Conservation (phyloP, 2,797 vertebrate genomes). For the Calcarius lapponicus region DNA sequence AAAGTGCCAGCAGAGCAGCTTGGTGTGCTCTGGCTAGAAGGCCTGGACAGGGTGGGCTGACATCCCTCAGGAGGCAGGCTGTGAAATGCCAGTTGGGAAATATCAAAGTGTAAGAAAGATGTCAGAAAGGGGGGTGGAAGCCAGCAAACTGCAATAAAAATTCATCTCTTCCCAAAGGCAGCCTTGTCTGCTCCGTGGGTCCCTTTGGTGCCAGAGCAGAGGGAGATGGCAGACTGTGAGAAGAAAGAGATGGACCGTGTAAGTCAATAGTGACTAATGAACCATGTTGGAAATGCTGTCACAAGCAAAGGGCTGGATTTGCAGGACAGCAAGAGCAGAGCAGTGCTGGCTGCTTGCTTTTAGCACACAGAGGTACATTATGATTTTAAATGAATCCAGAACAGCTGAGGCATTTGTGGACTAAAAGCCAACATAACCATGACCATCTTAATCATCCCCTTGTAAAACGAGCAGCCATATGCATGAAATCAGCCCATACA, state of each 20-base stretch:
- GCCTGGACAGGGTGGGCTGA: background rate
- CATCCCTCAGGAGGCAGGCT: background rate
- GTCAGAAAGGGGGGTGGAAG: background rate
- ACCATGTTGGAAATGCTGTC: background rate
- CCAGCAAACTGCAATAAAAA: background rate
- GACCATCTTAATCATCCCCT: constrained; percentile 36
- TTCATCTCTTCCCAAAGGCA: background rate
- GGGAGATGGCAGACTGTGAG: background rate
- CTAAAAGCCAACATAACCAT: constrained; percentile 30
- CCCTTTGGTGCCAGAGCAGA: background rate
- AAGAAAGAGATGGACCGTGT: background rate
- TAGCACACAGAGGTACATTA: constrained; percentile 43
- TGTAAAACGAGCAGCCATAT: constrained; percentile 53
- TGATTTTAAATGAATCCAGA: constrained; percentile 37
- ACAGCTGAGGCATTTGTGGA: constrained; percentile 60
- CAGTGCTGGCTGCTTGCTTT: constrained; percentile 26
- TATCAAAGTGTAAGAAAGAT: constrained; percentile 19
- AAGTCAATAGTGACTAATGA: constrained; percentile 16
- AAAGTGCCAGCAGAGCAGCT: background rate
- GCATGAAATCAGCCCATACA: constrained; percentile 62
- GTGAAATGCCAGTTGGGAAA: background rate
- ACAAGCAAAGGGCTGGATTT: background rate
- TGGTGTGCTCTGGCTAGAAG: background rate
- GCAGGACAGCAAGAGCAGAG: background rate
- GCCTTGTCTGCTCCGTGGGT: background rate